Conservation (phyloP, 2,113 vertebrate genomes). For the Tyto alba region DNA sequence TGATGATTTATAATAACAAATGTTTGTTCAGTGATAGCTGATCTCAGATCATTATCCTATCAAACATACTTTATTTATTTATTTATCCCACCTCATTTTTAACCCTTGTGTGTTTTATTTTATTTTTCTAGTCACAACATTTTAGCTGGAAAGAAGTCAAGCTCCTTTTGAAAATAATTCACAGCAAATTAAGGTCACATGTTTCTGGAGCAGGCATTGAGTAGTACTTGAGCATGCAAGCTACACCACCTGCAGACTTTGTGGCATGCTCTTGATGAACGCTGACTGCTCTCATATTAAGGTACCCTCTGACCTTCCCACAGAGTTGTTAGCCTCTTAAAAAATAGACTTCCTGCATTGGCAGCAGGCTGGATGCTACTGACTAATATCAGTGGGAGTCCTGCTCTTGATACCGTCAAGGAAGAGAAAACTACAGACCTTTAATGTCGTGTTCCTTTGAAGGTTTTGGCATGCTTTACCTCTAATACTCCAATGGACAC, state of each 20-base stretch:
- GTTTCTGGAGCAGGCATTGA: neutral
- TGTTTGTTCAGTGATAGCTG: conserved; percentile 55
- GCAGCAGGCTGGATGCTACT: neutral
- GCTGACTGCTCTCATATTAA: neutral
- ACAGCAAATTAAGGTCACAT: neutral
- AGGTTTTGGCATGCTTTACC: neutral
- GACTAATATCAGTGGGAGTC: neutral
- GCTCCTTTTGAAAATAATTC: neutral
- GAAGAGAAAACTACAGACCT: neutral
- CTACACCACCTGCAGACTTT: neutral
- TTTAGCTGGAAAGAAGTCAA: neutral
- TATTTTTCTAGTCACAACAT: neutral
- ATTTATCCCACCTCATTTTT: conserved; percentile 17
- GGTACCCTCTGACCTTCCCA: neutral
- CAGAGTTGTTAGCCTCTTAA: neutral
- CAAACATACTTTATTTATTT: conserved; percentile 38
- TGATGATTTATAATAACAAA: conserved; percentile 59
- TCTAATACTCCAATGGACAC: neutral
- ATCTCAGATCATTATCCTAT: conserved; percentile 37
- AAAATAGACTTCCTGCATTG: neutral
- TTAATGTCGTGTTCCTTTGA: neutral
- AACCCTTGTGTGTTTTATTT: conserved; percentile 11
- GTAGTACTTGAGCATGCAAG: neutral
- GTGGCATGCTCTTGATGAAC: neutral
- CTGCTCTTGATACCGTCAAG: neutral